These are phyloP conservation scores for Camponotus vicinus DNA, from an alignment of 1,140 invertebrate genomes.

Conservation along the genomic window DNA sequence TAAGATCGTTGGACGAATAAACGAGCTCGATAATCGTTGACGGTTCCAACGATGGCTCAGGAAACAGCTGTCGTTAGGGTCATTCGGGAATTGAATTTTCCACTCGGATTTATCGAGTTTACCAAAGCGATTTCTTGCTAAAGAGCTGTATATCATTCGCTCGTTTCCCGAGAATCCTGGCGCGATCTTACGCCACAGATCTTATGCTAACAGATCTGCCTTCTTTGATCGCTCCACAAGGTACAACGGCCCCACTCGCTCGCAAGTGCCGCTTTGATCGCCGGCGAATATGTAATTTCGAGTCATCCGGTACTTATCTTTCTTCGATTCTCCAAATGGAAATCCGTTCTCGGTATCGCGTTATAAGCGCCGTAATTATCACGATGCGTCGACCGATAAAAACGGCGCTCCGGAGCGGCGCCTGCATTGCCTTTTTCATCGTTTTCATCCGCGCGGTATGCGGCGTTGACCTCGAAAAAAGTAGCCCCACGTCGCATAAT, in stretches of 20 bases:
- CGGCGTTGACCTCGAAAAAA: constrained; percentile 28
- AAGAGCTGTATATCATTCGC: constrained; percentile 67
- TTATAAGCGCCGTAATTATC: constrained; percentile 57
- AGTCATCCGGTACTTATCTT: constrained; percentile 51
- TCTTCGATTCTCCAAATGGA: constrained; percentile 60
- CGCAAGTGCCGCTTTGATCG: constrained; percentile 46
- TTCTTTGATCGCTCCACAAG: constrained; percentile 55
- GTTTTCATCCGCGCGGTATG: constrained; percentile 7
- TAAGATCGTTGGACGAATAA: constrained; percentile 58
- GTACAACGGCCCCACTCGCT: constrained; percentile 36
- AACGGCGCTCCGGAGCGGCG: constrained; percentile 28
- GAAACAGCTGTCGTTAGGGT: constrained; percentile 70
- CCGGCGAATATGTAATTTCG: constrained; percentile 63
- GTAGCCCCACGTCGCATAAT: constrained; percentile 43
- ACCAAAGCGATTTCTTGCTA: constrained; percentile 63
- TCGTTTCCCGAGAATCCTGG: constrained; percentile 56
- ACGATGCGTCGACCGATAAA: constrained; percentile 43
- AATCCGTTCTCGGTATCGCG: constrained; percentile 64
- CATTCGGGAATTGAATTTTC: constrained; percentile 61
- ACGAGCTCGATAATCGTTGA: constrained; percentile 67
- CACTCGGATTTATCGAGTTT: constrained; percentile 62
- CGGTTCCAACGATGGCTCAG: constrained; percentile 42
- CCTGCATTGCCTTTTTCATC: constrained; percentile 27
- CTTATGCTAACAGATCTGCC: constrained; percentile 52
- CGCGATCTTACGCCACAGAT: constrained; percentile 32